Conservation (phyloP, 2,888 invertebrate genomes). For the Plagiodera versicolora region DNA sequence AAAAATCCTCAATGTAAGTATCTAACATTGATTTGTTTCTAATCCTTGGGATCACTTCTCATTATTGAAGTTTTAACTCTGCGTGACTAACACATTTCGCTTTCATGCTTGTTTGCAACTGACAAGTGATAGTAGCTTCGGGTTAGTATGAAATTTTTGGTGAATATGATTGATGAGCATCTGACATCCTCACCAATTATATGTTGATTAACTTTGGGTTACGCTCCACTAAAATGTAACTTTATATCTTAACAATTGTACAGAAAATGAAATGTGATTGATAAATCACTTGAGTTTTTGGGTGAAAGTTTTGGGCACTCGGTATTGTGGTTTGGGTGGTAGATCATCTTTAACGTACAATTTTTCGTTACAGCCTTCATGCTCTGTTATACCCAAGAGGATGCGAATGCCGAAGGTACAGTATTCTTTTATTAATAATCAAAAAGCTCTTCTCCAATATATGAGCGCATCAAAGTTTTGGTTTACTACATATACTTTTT, state of each 20-base stretch:
- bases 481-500: conserved; percentile 53
- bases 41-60: background rate
- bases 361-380: conserved; percentile 83
- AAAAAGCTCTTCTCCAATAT: conserved; percentile 28
- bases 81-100: background rate
- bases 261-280: too few species aligned
- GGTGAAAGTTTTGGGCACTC: too few species aligned
- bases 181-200: too few species aligned
- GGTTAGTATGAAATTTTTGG: background rate
- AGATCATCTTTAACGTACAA: background rate
- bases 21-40: conserved; percentile 24
- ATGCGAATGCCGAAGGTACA: conserved; percentile 86
- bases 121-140: background rate
- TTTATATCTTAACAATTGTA: too few species aligned
- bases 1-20: conserved; percentile 51
- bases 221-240: background rate
- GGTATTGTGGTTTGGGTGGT: background rate
- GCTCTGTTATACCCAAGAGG: conserved; percentile 93
- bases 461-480: conserved; percentile 22
- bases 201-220: too few species aligned
- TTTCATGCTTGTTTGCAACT: background rate
- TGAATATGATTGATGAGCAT: background rate
- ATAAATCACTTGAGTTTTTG: too few species aligned
- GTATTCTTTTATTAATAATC: conserved; percentile 45
- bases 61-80: background rate